phyloP scores from a whole-genome alignment of 2,888 invertebrate genomes.

The Sarcophaga subvicina region DNA sequence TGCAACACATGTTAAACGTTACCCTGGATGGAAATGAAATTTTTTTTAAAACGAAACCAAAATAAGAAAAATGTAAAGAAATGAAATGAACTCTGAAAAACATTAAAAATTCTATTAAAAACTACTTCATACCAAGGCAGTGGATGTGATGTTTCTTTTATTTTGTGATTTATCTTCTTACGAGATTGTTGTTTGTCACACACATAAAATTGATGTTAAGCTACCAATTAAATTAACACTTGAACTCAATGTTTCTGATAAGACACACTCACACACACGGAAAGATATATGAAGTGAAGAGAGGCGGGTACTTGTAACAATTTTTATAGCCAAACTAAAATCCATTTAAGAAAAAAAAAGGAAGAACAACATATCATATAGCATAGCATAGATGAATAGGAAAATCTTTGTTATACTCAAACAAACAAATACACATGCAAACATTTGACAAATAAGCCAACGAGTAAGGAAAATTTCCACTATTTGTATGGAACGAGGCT shows the following conservation, averaged over 20 bases:
- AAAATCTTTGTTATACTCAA: not conserved
- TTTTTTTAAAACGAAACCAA: not conserved
- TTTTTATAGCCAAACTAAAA: not conserved
- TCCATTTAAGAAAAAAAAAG: conserved; percentile 19
- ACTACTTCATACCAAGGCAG: not conserved
- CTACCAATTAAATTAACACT: conserved; percentile 58
- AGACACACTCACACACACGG: not conserved
- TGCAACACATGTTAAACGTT: not conserved
- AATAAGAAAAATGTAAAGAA: not conserved
- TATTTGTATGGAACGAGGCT: no score
- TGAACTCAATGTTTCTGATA: conserved; percentile 13
- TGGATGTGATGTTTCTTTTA: conserved; percentile 25
- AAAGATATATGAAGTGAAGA: not conserved
- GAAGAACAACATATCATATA: conserved; percentile 7
- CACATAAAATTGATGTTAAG: conserved; percentile 47
- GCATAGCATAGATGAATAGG: not conserved
- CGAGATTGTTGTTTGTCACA: not conserved
- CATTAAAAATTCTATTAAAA: conserved; percentile 59
- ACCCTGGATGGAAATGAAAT: not conserved
- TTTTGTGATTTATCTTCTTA: not conserved
- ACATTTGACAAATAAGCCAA: no score
- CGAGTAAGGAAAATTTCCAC: no score
- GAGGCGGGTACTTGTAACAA: not conserved
- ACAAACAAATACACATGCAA: no score
- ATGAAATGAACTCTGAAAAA: not conserved